Percentiles rank a stretch among this genome's conserved stretches.
Conservation (phyloP, 2,888 invertebrate species). For the Scaptomyza reducta region DNA sequence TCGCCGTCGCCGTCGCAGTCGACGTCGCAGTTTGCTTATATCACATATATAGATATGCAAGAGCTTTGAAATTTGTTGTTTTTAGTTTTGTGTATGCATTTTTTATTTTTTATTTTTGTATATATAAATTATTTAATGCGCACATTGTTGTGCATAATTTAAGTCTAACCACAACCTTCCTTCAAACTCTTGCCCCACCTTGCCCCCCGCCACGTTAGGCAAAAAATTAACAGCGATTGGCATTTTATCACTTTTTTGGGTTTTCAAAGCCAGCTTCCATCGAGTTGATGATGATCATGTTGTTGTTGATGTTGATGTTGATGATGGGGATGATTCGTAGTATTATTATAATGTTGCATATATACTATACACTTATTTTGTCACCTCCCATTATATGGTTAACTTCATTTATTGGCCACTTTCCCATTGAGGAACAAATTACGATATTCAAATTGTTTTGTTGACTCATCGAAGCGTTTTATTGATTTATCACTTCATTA, state of each 20-base stretch:
- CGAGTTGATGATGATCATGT: slow-evolving; percentile 2
- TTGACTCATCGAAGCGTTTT: background rate
- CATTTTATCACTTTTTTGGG: slow-evolving; percentile 50
- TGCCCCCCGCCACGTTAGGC: background rate
- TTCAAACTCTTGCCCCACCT: background rate
- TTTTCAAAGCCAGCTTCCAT: no score
- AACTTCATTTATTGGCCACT: background rate
- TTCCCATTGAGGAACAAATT: background rate
- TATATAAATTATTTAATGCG: slow-evolving; percentile 76
- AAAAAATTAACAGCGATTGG: slow-evolving; percentile 56
- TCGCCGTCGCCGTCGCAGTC: slow-evolving; percentile 1
- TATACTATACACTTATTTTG: background rate
- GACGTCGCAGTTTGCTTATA: slow-evolving; percentile 52
- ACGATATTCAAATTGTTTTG: background rate
- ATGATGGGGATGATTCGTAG: slow-evolving; percentile 10
- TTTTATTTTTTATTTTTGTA: slow-evolving; percentile 15
- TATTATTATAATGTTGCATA: slow-evolving; percentile 2
- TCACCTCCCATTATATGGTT: background rate
- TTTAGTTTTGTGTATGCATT: slow-evolving; percentile 69
- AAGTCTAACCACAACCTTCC: slow-evolving; percentile 5
- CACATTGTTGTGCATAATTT: slow-evolving; percentile 69
- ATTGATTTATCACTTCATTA: slow-evolving; percentile 40
- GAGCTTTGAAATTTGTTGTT: slow-evolving; percentile 69
- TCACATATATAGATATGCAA: slow-evolving; percentile 44
- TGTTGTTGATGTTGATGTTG: background rate